A percentile compares a stretch with the other conserved stretches of the same genome.
Evolutionary conservation across 2,113 vertebrate genomes (phyloP).

Genomic region (Probosciger aterrimus): DNA sequence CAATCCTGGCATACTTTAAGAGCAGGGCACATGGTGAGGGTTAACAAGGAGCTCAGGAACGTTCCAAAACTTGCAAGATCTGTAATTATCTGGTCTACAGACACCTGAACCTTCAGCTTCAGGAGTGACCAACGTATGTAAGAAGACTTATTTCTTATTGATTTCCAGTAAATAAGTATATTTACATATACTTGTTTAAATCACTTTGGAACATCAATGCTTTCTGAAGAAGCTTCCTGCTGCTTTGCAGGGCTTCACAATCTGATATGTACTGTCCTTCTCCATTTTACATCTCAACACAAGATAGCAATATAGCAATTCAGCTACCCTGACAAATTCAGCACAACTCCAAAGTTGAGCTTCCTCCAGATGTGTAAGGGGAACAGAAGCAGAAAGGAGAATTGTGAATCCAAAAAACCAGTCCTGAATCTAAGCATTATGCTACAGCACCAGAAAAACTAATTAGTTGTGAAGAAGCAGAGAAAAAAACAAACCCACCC

Average conservation of each 20-base stretch:
- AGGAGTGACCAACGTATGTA: background rate
- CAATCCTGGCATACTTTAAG: background rate
- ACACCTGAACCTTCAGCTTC: background rate
- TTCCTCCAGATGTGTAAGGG: background rate
- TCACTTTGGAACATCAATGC: background rate
- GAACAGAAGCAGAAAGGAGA: background rate
- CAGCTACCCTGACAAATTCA: background rate
- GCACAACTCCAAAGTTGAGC: background rate
- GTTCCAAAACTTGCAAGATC: background rate
- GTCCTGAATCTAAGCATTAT: background rate
- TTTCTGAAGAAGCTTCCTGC: background rate
- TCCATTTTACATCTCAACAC: background rate
- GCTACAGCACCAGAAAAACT: background rate
- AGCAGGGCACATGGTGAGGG: background rate
- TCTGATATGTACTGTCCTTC: background rate
- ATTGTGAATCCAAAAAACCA: accelerated
- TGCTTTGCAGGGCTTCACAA: background rate
- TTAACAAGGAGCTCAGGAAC: background rate
- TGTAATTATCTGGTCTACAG: background rate
- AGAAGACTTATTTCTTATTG: background rate
- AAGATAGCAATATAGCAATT: background rate
- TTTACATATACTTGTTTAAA: background rate
- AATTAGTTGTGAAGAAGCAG: background rate
- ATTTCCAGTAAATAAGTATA: background rate
- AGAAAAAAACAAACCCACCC: background rate